These are phyloP conservation scores for Etheostoma spectabile DNA, from an alignment of 2,113 vertebrate genomes.

Conservation along the genomic window DNA sequence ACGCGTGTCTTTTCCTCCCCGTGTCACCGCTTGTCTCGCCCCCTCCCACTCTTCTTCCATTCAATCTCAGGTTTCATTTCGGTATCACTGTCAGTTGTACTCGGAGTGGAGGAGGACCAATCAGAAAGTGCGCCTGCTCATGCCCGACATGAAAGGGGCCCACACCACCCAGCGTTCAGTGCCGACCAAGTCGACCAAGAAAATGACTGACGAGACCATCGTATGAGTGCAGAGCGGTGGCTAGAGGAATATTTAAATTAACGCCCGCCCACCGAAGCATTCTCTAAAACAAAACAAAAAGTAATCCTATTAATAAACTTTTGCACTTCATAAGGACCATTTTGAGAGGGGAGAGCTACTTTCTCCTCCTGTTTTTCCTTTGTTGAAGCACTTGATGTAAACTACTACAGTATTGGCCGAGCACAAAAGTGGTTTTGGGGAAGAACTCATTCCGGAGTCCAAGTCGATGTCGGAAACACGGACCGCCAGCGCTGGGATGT, in stretches of 20 bases:
- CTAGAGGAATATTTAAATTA: constrained; percentile 67
- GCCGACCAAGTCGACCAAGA: constrained; percentile 89
- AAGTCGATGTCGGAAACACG: constrained; percentile 45
- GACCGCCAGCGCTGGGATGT: constrained; percentile 57
- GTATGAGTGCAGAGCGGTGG: constrained; percentile 83
- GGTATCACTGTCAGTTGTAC: constrained; percentile 96
- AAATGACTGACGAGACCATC: constrained; percentile 90
- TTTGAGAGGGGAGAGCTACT: constrained; percentile 56
- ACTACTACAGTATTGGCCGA: constrained; percentile 59
- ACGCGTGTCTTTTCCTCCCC: constrained; percentile 25
- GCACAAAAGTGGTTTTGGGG: constrained; percentile 64
- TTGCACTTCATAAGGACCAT: constrained; percentile 81
- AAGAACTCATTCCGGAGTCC: constrained; percentile 72
- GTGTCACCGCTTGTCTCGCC: background rate
- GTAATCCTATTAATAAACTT: constrained; percentile 73
- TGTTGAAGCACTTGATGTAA: constrained; percentile 77
- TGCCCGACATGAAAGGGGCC: constrained; percentile 83
- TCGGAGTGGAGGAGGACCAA: constrained; percentile 95
- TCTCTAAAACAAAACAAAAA: constrained; percentile 58
- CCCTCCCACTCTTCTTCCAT: background rate
- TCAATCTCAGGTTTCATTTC: constrained; percentile 90
- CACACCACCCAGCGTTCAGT: constrained; percentile 85
- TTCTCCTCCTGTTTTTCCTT: constrained; percentile 58
- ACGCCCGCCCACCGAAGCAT: constrained; percentile 54
- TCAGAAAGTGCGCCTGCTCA: constrained; percentile 92